Evolutionary conservation across 1,140 invertebrate genomes (phyloP).

Genomic region (Oreohelix idahoensis): DNA sequence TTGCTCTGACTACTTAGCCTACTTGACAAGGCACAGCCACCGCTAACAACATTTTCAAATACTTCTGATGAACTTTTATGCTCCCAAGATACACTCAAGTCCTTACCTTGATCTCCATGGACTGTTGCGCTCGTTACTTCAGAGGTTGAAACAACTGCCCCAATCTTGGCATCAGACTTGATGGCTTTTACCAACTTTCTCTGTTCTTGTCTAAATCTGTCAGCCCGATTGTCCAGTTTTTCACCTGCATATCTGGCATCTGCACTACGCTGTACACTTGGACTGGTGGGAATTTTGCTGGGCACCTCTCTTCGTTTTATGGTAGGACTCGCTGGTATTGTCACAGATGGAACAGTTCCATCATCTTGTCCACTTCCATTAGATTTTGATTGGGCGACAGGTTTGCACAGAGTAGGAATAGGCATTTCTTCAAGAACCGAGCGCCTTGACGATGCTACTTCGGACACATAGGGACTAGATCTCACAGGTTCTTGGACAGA

Average conservation of each 20-base stretch:
- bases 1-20: conserved; percentile 23
- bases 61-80: conserved; percentile 3
- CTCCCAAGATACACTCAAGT: not conserved
- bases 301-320: conserved; percentile 37
- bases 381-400: not conserved
- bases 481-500: not conserved
- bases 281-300: conserved; percentile 26
- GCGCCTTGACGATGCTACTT: conserved; percentile 2
- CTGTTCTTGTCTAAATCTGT: conserved; percentile 43
- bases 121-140: not conserved
- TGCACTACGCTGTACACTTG: conserved; percentile 13
- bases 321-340: conserved; percentile 39
- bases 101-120: not conserved
- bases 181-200: conserved; percentile 47
- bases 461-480: not conserved
- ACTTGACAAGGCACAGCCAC: conserved; percentile 28
- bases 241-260: not conserved
- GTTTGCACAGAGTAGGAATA: conserved; percentile 31
- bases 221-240: conserved; percentile 36
- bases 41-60: conserved; percentile 21
- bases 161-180: conserved; percentile 41
- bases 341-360: conserved; percentile 27
- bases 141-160: not conserved
- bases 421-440: conserved; percentile 35
- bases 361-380: conserved; percentile 2